phyloP scores from a whole-genome alignment of 2,888 invertebrate genomes.

The Pandemis heparana region DNA sequence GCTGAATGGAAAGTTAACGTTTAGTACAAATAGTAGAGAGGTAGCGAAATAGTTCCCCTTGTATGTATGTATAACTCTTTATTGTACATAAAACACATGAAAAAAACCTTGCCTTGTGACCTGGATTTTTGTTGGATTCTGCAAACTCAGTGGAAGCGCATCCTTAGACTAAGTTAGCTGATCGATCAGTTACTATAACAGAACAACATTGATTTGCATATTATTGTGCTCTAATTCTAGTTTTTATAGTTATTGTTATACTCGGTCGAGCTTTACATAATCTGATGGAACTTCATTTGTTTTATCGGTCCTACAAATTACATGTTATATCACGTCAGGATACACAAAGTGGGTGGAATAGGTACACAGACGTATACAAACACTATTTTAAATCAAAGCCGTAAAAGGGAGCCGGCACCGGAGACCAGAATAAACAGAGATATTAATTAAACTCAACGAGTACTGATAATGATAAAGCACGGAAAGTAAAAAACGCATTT shows the following conservation, averaged over 20 bases:
- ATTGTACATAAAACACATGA: too few relatives aligned
- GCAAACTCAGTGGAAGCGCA: too few relatives aligned
- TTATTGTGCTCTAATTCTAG: neutral
- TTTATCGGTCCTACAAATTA: neutral
- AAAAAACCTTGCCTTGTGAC: too few relatives aligned
- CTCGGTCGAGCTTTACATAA: neutral
- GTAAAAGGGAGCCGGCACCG: conserved; percentile 53
- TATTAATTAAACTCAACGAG: conserved; percentile 65
- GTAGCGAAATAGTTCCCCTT: too few relatives aligned
- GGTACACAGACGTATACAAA: conserved; percentile 8
- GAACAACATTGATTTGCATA: neutral
- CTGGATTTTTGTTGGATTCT: too few relatives aligned
- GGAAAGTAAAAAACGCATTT: conserved; percentile 55
- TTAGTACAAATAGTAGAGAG: neutral
- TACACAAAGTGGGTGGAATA: neutral
- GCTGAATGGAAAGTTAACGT: too few relatives aligned
- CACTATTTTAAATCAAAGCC: conserved; percentile 11
- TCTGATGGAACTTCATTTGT: neutral
- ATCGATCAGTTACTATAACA: too few relatives aligned
- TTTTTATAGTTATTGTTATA: neutral
- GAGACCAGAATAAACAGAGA: conserved; percentile 63
- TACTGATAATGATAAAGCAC: conserved; percentile 69
- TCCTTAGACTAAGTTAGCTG: too few relatives aligned
- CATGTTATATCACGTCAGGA: neutral
- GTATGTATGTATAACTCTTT: too few relatives aligned